A percentile compares a stretch with the other conserved stretches of the same genome.
phyloP scores from a whole-genome alignment of 1,140 invertebrate species.

The Danaus melanippus region DNA sequence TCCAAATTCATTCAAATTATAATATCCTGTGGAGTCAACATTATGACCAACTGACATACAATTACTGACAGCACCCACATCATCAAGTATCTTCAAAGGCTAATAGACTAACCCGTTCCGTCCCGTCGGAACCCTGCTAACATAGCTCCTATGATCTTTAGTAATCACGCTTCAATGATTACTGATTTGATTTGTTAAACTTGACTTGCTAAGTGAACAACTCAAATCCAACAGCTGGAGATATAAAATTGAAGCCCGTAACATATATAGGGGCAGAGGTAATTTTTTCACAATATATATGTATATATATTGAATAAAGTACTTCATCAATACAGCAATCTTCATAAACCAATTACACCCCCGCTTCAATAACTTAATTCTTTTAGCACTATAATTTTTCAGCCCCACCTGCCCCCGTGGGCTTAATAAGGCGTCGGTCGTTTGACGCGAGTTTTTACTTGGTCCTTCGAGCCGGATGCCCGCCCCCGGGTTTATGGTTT shows the following conservation, averaged over 20 bases:
- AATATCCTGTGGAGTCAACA: background rate
- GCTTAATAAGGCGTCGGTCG: slow-evolving; percentile 61
- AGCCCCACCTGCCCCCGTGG: slow-evolving; percentile 48
- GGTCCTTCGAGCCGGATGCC: slow-evolving; percentile 44
- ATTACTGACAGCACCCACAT: slow-evolving; percentile 30
- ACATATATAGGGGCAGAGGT: background rate
- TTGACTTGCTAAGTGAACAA: too few species aligned
- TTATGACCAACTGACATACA: slow-evolving; percentile 9
- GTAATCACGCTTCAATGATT: slow-evolving; percentile 20
- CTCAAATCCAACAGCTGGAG: too few species aligned
- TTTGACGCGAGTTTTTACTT: slow-evolving; percentile 54
- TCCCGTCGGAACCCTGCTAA: slow-evolving; percentile 20
- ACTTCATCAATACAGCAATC: slow-evolving; percentile 31
- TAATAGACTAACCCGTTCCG: slow-evolving; percentile 29
- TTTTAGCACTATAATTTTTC: slow-evolving; percentile 58
- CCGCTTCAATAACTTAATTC: slow-evolving; percentile 53
- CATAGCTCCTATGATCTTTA: slow-evolving; percentile 16
- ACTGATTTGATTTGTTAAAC: slow-evolving; percentile 4
- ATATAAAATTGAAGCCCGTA: too few species aligned
- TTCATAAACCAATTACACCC: slow-evolving; percentile 38
- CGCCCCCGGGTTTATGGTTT: slow-evolving; percentile 57
- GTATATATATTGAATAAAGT: background rate
- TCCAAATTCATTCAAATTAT: background rate
- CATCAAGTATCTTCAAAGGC: slow-evolving; percentile 34
- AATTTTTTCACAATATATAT: background rate